Evolutionary conservation across 2,797 vertebrate species (phyloP).

Genomic region (Buphagus erythrorhynchus): DNA sequence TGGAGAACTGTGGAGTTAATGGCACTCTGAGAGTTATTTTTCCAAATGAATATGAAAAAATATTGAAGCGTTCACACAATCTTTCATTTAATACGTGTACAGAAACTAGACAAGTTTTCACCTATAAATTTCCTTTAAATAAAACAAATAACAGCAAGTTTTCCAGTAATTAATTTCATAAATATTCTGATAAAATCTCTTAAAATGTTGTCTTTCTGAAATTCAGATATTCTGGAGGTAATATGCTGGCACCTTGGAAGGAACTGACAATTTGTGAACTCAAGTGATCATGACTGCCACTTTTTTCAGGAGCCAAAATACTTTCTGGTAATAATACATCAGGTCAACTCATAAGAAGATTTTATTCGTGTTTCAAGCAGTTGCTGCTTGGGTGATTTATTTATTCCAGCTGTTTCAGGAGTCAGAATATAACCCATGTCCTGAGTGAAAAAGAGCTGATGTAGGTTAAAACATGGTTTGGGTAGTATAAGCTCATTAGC

Average conservation of each 20-base stretch:
- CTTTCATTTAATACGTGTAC: neutral
- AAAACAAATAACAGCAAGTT: neutral
- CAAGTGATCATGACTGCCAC: neutral
- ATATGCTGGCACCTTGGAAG: neutral
- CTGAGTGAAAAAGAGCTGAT: neutral
- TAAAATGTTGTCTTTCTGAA: neutral
- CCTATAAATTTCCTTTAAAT: neutral
- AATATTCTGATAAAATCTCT: neutral
- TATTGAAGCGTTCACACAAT: neutral
- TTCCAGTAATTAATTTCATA: neutral
- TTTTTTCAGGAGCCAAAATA: neutral
- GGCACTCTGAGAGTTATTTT: neutral
- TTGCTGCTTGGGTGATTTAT: neutral
- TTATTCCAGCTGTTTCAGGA: neutral
- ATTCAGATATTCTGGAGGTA: neutral
- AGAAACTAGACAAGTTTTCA: conserved; percentile 7
- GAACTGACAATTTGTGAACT: neutral
- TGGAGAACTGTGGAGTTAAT: neutral
- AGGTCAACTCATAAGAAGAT: neutral
- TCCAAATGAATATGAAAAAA: neutral
- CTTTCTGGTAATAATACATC: neutral
- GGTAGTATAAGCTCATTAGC: neutral
- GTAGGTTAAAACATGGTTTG: neutral
- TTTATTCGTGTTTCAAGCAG: neutral
- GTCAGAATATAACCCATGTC: neutral